Percentiles rank a stretch among this genome's conserved stretches.
Evolutionary conservation across 2,113 vertebrate genomes (phyloP).

Genomic region (Cryptotis parvus): DNA sequence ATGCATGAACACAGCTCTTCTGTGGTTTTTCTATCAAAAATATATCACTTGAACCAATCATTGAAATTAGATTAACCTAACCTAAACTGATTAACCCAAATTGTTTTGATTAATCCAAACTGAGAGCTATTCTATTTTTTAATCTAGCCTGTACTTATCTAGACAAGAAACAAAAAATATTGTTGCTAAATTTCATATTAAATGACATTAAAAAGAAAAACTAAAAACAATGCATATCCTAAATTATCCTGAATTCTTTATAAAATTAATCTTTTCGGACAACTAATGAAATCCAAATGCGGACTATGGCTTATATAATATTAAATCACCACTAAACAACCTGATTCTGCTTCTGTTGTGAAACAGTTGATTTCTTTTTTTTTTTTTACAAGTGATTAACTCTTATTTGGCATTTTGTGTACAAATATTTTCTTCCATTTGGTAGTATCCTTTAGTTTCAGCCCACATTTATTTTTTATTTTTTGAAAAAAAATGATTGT

Average conservation of each 20-base stretch:
- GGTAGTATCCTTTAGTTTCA: no score
- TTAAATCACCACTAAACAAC: slow-evolving; percentile 4
- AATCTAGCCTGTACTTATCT: background rate
- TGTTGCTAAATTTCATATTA: slow-evolving; percentile 11
- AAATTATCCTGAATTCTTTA: slow-evolving; percentile 5
- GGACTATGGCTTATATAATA: background rate
- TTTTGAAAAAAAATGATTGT: no score
- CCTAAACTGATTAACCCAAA: background rate
- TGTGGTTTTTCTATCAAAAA: slow-evolving; percentile 45
- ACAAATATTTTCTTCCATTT: no score
- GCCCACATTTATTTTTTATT: no score
- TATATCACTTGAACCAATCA: background rate
- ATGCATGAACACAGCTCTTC: background rate
- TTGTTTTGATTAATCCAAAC: no score
- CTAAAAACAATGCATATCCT: background rate
- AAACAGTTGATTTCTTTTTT: no score
- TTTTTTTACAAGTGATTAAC: no score
- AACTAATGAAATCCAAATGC: slow-evolving; percentile 37
- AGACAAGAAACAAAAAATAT: slow-evolving; percentile 26
- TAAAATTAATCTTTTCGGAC: background rate
- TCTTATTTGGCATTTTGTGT: no score
- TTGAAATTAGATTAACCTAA: slow-evolving; percentile 30
- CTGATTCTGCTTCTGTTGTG: slow-evolving; percentile 27
- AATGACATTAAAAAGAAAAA: slow-evolving; percentile 14
- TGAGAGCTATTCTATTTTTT: no score